Evolutionary conservation across 2,888 invertebrate genomes (phyloP).

Genomic region (Melanostoma scalare): DNA sequence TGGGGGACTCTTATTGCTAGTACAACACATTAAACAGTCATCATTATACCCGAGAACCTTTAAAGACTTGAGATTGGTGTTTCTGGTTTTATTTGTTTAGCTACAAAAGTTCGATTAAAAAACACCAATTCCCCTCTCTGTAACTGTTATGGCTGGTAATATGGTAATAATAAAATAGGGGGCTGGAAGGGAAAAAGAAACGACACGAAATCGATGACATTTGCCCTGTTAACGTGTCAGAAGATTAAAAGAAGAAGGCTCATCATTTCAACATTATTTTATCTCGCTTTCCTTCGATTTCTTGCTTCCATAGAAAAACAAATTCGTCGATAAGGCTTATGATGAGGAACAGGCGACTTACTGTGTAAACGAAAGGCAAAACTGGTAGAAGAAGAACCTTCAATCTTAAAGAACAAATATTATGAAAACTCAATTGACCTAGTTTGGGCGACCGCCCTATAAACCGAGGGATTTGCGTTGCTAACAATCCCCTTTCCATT

Average conservation of each 20-base stretch:
- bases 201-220: conserved; percentile 35
- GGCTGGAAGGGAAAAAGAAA: too few species aligned
- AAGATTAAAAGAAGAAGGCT: conserved; percentile 47
- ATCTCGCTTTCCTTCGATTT: neutral
- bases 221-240: conserved; percentile 47
- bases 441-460: conserved; percentile 27
- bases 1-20: too few species aligned
- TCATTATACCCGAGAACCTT: too few species aligned
- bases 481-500: neutral
- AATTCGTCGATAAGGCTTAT: conserved; percentile 36
- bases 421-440: conserved; percentile 68
- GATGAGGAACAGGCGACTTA: conserved; percentile 26
- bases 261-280: conserved; percentile 20
- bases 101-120: too few species aligned
- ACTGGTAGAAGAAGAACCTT: conserved; percentile 27
- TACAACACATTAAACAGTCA: too few species aligned
- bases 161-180: too few species aligned
- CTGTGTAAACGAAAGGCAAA: conserved; percentile 10
- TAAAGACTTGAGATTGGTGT: too few species aligned
- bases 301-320: conserved; percentile 2
- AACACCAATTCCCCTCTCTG: too few species aligned
- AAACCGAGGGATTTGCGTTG: conserved; percentile 13
- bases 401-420: conserved; percentile 42
- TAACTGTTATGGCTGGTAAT: too few species aligned
- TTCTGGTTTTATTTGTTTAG: too few species aligned